These are phyloP conservation scores for Patagioenas fasciata DNA, from an alignment of 2,113 vertebrate species.

Conservation along the genomic window DNA sequence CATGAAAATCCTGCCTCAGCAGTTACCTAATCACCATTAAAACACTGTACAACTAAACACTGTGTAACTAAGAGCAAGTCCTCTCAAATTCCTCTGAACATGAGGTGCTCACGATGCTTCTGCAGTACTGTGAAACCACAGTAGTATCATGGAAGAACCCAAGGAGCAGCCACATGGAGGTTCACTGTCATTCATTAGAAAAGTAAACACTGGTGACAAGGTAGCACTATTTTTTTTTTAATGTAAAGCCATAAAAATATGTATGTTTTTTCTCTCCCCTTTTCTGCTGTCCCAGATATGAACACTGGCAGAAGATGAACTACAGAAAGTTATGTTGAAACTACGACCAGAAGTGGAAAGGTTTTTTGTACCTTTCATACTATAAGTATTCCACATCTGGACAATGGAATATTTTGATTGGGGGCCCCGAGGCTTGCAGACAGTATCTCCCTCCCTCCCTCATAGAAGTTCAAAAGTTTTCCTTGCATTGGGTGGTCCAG, in stretches of 20 bases:
- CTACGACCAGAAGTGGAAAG: background rate
- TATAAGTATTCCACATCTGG: background rate
- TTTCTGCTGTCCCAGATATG: background rate
- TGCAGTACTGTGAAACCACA: background rate
- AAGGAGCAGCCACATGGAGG: accelerated
- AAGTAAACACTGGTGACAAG: background rate
- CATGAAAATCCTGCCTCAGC: background rate
- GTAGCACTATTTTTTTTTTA: background rate
- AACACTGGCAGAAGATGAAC: background rate
- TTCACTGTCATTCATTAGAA: background rate
- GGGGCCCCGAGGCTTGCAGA: background rate
- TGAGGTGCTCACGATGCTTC: background rate
- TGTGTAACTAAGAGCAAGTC: background rate
- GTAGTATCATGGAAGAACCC: accelerated
- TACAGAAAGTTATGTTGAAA: background rate
- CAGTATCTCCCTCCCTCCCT: background rate
- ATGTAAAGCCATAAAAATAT: background rate
- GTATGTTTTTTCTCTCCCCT: background rate
- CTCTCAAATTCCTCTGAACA: background rate
- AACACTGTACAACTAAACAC: background rate
- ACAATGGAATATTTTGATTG: background rate
- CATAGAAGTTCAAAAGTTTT: background rate
- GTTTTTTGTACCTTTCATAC: background rate
- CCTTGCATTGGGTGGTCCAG: background rate
- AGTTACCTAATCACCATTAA: background rate